Conservation (phyloP, 2,113 vertebrate species). For the Dicaeum eximium region DNA sequence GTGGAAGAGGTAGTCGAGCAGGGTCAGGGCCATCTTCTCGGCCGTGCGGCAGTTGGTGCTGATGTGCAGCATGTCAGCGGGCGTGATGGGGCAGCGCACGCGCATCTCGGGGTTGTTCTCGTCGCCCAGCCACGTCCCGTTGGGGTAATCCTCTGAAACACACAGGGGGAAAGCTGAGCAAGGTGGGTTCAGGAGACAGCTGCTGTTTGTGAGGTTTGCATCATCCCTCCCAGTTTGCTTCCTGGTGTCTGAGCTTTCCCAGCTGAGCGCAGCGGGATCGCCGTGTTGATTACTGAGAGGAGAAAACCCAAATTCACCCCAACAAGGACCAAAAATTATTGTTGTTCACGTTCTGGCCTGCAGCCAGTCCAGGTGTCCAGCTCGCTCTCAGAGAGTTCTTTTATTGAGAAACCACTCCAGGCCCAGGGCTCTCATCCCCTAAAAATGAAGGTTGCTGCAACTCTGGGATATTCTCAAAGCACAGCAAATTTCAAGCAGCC, state of each 20-base stretch:
- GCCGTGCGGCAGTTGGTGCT: constrained; percentile 95
- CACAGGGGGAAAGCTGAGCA: background rate
- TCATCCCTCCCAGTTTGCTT: background rate
- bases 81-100: constrained; percentile 90
- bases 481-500: background rate
- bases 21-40: constrained; percentile 95
- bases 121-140: constrained; percentile 94
- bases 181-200: background rate
- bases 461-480: background rate
- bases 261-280: background rate
- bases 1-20: constrained; percentile 96
- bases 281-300: too few species aligned
- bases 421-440: background rate
- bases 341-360: background rate
- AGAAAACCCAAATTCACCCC: background rate
- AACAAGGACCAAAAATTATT: background rate
- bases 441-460: background rate
- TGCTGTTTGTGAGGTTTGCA: rapidly evolving
- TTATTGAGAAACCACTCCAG: background rate
- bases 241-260: rapidly evolving
- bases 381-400: rapidly evolving
- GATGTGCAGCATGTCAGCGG: constrained; percentile 94
- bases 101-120: constrained; percentile 95
- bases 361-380: background rate
- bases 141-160: constrained; percentile 86